Base-by-base conservation (phyloP, 2,888 invertebrate genomes). In the Eilema griseolum region DNA sequence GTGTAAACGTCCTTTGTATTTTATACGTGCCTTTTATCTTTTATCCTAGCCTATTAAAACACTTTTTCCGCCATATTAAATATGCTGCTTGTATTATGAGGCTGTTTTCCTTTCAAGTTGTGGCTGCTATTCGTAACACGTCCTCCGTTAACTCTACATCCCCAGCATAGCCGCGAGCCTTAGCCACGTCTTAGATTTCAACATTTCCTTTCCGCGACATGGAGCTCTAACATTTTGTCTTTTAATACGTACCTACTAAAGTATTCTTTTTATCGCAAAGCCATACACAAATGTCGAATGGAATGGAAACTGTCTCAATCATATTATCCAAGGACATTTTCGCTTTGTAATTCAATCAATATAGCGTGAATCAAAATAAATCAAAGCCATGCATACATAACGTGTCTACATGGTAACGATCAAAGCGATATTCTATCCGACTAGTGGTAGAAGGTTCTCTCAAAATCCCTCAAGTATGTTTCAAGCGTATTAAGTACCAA, bases 11-110 rank as follows among this genome's bases (percentile, higher is more conserved):
- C 61, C 74, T 75, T 75, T 73, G 67, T 68, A 74, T 71, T 66
- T 71, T 66, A 60, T 71, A 61, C 65, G 61, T 66, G 56, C 66
- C 61, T 72, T 61, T 66, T 72, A 74, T 69, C 61, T 72, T 61
- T 66, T 72, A 74, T 69, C 70, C 66, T 72, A 61, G 71, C 70
- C 63, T 73, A 73, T 74, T 71, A 73, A 68, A 75, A 60, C 62
- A 46, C 52, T 63, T 79, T 72, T 76, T 57, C 61, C 70, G 59
- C 60, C 70, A 59, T 66, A 81, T 82, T 79, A 73, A 77, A 79
- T 77, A 83, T 81, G 75, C 81, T 73, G 81, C 77, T 83, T 83
- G 81, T 72, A 67, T 67, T 72, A 67, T 69, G 68, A 70, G 66
- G 73, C 61, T 68, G 69, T 75, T 72, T 73, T 73, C 70, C 81